These are phyloP conservation scores for Ammodytes dubius DNA, from an alignment of 2,113 vertebrate species.

Conservation along the genomic window DNA sequence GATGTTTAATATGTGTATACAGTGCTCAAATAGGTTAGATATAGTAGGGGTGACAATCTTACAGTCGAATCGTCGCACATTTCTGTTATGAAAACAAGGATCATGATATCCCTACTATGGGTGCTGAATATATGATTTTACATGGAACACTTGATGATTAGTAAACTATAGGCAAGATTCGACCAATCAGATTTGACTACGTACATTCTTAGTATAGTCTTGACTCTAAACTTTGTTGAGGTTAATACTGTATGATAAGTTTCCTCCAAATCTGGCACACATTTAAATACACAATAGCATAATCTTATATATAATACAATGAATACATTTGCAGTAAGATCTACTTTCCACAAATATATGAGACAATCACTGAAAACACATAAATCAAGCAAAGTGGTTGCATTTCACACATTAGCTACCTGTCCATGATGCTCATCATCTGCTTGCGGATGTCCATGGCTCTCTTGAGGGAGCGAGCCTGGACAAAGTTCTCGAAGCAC, in stretches of 20 bases:
- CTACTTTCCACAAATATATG: too few relatives aligned
- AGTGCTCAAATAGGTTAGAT: background rate
- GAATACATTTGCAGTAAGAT: background rate
- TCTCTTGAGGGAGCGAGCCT: slow-evolving; percentile 91
- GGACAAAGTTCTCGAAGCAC: slow-evolving; percentile 98
- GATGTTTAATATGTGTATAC: background rate
- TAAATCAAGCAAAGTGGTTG: background rate
- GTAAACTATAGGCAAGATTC: too few relatives aligned
- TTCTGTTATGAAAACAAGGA: too few relatives aligned
- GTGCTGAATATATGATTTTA: too few relatives aligned
- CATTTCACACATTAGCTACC: slow-evolving; percentile 73
- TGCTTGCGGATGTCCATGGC: slow-evolving; percentile 96
- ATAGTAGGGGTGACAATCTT: too few relatives aligned
- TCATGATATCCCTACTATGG: too few relatives aligned
- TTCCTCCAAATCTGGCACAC: background rate
- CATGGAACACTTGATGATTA: too few relatives aligned
- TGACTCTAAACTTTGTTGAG: background rate
- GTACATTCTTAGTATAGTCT: too few relatives aligned
- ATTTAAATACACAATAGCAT: background rate
- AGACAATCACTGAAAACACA: background rate
- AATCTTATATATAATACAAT: background rate
- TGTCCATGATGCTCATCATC: slow-evolving; percentile 97
- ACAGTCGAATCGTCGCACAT: too few relatives aligned
- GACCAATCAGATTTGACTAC: too few relatives aligned
- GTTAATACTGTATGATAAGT: background rate